Percentiles rank a stretch among this genome's conserved stretches.
phyloP scores from a whole-genome alignment of 2,113 vertebrate genomes.

The Abramis brama region DNA sequence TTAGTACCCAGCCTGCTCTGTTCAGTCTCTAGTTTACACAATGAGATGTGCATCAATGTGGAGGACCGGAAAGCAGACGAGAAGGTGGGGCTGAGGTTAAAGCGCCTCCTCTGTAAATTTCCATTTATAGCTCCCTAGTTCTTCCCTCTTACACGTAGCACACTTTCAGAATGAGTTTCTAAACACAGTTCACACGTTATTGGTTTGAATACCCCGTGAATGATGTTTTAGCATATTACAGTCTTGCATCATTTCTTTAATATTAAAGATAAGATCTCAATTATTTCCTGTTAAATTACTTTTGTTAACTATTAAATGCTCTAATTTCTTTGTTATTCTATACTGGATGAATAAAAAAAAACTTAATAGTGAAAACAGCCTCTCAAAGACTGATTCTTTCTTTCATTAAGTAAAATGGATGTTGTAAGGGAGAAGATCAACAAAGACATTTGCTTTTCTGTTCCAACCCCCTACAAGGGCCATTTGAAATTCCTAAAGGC shows the following conservation, averaged over 20 bases:
- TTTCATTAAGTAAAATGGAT: too few species aligned
- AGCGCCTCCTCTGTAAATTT: background rate
- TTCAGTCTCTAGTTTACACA: background rate
- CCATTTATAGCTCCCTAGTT: background rate
- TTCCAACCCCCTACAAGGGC: too few species aligned
- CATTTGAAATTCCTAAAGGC: too few species aligned
- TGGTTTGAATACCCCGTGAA: background rate
- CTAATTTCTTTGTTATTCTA: too few species aligned
- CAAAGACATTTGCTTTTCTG: too few species aligned
- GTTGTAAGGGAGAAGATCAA: too few species aligned
- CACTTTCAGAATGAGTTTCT: background rate
- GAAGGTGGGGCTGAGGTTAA: constrained; percentile 4
- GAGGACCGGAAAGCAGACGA: background rate
- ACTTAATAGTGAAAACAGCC: too few species aligned
- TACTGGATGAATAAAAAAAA: too few species aligned
- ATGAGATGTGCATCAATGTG: background rate
- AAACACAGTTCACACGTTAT: background rate
- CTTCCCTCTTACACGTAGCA: background rate
- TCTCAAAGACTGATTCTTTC: too few species aligned
- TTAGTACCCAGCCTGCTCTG: background rate
- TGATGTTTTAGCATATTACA: background rate
- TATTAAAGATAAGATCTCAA: background rate
- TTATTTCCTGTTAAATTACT: background rate
- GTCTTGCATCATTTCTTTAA: background rate
- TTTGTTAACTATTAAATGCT: background rate